A percentile compares a stretch with the other conserved stretches of the same genome.
phyloP scores from a whole-genome alignment of 2,797 vertebrate species.

The Phyllotis vaccarum region DNA sequence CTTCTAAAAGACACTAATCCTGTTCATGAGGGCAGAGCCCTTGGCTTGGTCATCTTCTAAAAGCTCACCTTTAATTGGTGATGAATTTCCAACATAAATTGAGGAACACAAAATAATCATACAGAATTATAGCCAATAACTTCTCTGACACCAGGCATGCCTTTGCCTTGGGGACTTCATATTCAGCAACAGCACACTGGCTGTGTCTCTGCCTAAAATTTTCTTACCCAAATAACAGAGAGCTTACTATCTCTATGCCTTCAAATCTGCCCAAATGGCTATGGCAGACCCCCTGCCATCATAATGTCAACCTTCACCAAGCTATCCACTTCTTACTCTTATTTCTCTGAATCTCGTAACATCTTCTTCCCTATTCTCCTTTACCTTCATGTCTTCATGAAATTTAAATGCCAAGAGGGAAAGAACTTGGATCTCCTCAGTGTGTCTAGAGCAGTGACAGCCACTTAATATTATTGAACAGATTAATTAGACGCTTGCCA shows the following conservation, averaged over 20 bases:
- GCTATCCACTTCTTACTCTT: background rate
- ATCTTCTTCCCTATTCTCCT: background rate
- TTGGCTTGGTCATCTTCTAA: background rate
- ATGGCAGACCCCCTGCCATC: too few species aligned
- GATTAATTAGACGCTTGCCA: background rate
- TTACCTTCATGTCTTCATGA: conserved; percentile 11
- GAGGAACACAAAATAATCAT: background rate
- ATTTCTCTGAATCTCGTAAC: background rate
- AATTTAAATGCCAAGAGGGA: conserved; percentile 5
- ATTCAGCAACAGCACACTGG: background rate
- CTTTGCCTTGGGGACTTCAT: background rate
- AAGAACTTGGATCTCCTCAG: background rate
- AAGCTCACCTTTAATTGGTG: background rate
- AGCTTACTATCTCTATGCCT: background rate
- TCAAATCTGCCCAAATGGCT: background rate
- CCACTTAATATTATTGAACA: background rate
- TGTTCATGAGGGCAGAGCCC: background rate
- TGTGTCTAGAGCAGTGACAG: background rate
- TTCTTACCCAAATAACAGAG: background rate
- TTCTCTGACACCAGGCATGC: background rate
- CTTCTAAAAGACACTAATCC: background rate
- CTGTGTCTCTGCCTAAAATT: background rate
- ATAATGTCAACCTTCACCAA: background rate
- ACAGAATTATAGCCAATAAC: background rate
- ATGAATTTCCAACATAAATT: background rate